phyloP scores from a whole-genome alignment of 2,113 vertebrate genomes.

The Heptranchias perlo region DNA sequence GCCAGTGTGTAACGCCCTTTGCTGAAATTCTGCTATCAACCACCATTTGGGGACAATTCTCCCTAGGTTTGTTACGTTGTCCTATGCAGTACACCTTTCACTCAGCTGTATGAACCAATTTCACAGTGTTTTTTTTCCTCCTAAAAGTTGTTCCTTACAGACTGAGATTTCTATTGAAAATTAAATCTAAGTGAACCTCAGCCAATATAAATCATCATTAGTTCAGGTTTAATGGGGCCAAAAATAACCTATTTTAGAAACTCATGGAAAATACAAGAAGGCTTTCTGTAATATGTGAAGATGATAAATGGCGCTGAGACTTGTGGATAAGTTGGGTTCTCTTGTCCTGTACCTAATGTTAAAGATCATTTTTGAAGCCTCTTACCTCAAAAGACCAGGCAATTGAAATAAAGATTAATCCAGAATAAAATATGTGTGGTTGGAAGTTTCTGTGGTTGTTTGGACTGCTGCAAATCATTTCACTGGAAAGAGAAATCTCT shows the following conservation, averaged over 20 bases:
- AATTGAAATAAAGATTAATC: slow-evolving; percentile 33
- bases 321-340: slow-evolving; percentile 4
- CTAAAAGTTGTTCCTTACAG: background rate
- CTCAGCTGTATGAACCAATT: background rate
- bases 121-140: background rate
- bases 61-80: background rate
- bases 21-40: background rate
- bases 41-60: background rate
- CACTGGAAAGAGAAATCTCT: background rate
- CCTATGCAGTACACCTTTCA: background rate
- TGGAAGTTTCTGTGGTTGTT: background rate
- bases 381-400: slow-evolving; percentile 25
- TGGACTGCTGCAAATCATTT: background rate
- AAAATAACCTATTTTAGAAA: slow-evolving; percentile 6
- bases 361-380: slow-evolving; percentile 1
- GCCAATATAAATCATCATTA: background rate
- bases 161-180: background rate
- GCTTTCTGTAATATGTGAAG: slow-evolving; percentile 28
- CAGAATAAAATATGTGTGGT: background rate
- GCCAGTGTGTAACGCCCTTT: background rate
- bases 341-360: slow-evolving; percentile 25
- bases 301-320: slow-evolving; percentile 21
- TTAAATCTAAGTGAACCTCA: background rate
- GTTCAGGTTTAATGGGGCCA: background rate
- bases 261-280: background rate